Conservation (phyloP, 2,888 invertebrate genomes). For the Harmothoe impar region DNA sequence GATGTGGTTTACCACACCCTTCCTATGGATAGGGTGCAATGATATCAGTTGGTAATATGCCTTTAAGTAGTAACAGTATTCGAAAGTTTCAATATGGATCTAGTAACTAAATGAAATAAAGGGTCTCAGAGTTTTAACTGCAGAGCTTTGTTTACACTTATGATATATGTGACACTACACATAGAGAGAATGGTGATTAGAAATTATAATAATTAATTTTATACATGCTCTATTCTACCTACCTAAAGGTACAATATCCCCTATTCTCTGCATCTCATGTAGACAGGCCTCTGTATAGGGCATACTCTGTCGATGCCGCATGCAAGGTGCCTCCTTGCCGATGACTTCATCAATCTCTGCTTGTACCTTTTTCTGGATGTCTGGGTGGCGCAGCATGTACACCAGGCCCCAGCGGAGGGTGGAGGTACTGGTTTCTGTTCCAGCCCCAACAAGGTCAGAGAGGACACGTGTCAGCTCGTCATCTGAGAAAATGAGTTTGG, state of each 20-base stretch:
- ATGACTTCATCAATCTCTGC: slow-evolving; percentile 61
- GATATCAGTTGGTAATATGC: no score
- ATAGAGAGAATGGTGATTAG: no score
- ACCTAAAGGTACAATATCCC: slow-evolving; percentile 80
- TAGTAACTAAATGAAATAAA: no score
- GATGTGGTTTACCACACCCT: no score
- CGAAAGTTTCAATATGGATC: no score
- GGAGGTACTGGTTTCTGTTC: slow-evolving; percentile 53
- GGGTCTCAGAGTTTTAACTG: no score
- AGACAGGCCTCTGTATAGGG: slow-evolving; percentile 65
- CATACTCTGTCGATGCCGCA: slow-evolving; percentile 54
- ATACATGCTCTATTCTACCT: not conserved
- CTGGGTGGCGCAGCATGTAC: slow-evolving; percentile 53
- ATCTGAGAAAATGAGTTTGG: not conserved
- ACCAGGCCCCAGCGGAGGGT: slow-evolving; percentile 59
- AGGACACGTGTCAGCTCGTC: not conserved
- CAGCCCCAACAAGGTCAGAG: slow-evolving; percentile 57
- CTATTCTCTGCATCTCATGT: slow-evolving; percentile 76
- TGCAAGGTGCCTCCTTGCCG: slow-evolving; percentile 41
- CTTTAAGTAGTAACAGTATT: no score
- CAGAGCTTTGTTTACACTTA: no score
- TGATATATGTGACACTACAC: no score
- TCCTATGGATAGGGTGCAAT: no score
- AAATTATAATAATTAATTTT: no score
- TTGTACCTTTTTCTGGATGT: slow-evolving; percentile 56